Conservation (phyloP, 2,888 invertebrate species). For the Gibbula magus region DNA sequence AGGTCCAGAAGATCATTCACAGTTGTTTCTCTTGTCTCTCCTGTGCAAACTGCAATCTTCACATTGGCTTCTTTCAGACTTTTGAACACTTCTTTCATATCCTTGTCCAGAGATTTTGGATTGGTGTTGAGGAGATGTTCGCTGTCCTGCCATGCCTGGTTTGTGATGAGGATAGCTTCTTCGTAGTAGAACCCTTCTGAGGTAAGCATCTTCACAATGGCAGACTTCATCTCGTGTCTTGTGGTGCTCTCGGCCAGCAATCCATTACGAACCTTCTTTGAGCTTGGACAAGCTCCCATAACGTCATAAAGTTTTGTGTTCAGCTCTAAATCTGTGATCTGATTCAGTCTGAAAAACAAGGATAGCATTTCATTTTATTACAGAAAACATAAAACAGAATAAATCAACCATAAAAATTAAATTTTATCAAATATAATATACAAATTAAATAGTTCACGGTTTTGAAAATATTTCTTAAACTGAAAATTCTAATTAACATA, state of each 20-base stretch:
- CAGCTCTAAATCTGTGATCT: slow-evolving; percentile 70
- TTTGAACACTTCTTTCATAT: slow-evolving; percentile 61
- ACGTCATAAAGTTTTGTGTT: slow-evolving; percentile 68
- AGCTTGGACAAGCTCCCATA: slow-evolving; percentile 72
- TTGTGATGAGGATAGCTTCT: slow-evolving; percentile 60
- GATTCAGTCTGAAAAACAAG: slow-evolving; percentile 69
- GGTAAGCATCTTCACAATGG: slow-evolving; percentile 68
- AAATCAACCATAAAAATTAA: neutral
- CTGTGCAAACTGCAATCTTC: slow-evolving; percentile 76
- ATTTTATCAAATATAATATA: neutral
- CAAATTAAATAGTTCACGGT: no score
- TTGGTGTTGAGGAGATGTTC: slow-evolving; percentile 39
- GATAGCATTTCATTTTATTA: neutral
- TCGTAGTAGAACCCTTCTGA: slow-evolving; percentile 66
- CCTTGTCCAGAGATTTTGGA: slow-evolving; percentile 48
- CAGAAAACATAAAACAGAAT: neutral
- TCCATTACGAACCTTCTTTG: slow-evolving; percentile 58
- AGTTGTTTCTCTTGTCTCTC: slow-evolving; percentile 68
- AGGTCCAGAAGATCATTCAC: slow-evolving; percentile 56
- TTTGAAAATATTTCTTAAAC: no score
- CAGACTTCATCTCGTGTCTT: slow-evolving; percentile 66
- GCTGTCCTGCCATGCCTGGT: slow-evolving; percentile 58
- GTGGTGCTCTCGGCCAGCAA: slow-evolving; percentile 74
- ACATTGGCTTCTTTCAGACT: slow-evolving; percentile 71
- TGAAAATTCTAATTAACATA: no score